Base-by-base conservation (phyloP, 2,113 vertebrate genomes). In the Hymenochirus boettgeri region DNA sequence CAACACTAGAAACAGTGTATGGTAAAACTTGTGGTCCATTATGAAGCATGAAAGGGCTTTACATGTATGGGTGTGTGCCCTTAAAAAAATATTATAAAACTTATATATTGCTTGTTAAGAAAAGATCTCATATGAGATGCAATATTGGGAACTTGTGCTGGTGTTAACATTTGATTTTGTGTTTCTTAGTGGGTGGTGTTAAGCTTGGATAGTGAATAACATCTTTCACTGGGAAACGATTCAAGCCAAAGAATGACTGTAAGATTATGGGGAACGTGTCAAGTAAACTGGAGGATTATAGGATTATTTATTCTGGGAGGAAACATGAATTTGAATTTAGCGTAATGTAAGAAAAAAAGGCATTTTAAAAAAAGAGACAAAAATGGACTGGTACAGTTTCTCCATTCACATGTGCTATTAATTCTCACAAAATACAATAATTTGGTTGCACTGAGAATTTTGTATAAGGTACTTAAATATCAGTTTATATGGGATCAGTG, bases 1-100 rank as follows among this genome's bases (percentile, higher is more conserved):
- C 47, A 52, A 67, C 56, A 59, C 56, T 67, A 66, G 46, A 17
- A 59, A 67, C 54, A 67, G 64, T 67, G 47, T 67, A 67, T 12
- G 24, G n/a, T 10, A 42, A 59, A 59, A 29, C 18, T 59, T 51
- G 33, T 39, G 33, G 46, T 39, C 18, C 24, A 52, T 66, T 66
- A 66, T 66, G 55, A 33, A 51, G 45, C 55, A 50, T 51, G 54
- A 66, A 66, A 46, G 46, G 46, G 31, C 45, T 66, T 58, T 66
- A 24, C 46, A 57, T 57, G 55, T 23, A 29, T 52, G 46, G 64
- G 64, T 26, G 64, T 26, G 31, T 59, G 64, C 56, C 24, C 63
- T 29, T 67, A 67, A 22, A 58, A 67, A 67, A 67, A 67, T 56
- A 67, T 50, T 67, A 58, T 52, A 67, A 67, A 67, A n/a, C 25